Evolutionary conservation across 2,797 vertebrate species (phyloP), one percentile per base, ranked within the genome.

Genomic region (Chaenodraco wilsoni): DNA sequence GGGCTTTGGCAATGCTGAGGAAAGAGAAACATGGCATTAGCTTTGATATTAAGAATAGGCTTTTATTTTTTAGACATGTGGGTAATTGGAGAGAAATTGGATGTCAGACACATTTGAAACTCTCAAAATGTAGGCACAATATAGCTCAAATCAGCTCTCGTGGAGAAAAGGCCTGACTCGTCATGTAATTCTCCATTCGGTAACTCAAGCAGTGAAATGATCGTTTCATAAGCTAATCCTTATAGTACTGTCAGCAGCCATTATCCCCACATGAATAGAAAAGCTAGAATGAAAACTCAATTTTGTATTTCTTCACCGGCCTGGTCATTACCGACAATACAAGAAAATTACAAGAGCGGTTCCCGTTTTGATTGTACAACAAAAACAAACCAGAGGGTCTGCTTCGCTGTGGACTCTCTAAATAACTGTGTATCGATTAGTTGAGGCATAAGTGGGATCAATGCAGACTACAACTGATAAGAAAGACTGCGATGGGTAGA

Each of bases 1-100:
- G 71, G 97, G 97, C 90, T 98, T 98, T 59, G 97, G 97, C 89
- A 98, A 90, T 45, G 97, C 97, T 98, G 93, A 62, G 37, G 76
- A 72, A 7, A 17, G 19, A 66, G 50, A 84, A 50, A 31, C 0
- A 60, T 17, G 10, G 4, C 23, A 57, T 78, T 55, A 81, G 62
- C 31, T 81, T 73, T 50, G 4, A 76, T 46, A 65, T 72, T 16
- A 74, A 27, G 21, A 48, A 54, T 10, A 9, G 27, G 52, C 40
- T 48, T 77, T 59, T 5, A 23, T 77, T 4, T 27, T 59, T 5
- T 49, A n/a, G 45, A 69, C 3, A 48, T 41, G 14, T 15, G 15
- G 50, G 51, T 74, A 70, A 70, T 78, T 76, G 40, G 10, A 67
- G 14, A 61, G 49, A 78, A 81, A 69, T 13, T 50, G 40, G 17